Conservation (phyloP, 1,140 invertebrate genomes). For the Drosophila tropicalis region DNA sequence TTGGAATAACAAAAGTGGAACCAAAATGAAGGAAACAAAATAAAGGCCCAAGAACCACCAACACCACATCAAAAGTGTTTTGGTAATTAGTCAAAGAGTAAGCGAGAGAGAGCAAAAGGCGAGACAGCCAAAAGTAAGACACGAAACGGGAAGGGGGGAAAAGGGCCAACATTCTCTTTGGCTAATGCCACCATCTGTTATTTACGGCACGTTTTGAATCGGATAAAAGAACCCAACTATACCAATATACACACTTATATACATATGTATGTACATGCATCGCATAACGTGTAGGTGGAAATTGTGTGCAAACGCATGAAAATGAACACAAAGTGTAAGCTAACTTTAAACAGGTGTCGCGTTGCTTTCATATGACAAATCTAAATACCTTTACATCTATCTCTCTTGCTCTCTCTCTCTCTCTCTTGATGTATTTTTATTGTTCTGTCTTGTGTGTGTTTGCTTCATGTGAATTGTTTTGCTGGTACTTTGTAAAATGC, state of each 20-base stretch:
- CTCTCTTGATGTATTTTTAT: neutral
- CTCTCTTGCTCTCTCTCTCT: neutral
- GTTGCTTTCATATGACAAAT: neutral
- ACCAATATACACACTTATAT: neutral
- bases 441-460: constrained; percentile 15
- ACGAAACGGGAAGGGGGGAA: too few relatives aligned
- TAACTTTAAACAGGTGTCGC: constrained; percentile 31
- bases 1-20: constrained; percentile 30
- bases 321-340: constrained; percentile 5
- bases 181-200: constrained; percentile 13
- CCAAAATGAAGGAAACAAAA: constrained; percentile 8
- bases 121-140: too few relatives aligned
- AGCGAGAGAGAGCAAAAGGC: too few relatives aligned
- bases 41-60: neutral
- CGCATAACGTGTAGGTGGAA: neutral
- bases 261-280: too few relatives aligned
- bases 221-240: neutral
- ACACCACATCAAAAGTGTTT: constrained; percentile 15
- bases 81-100: constrained; percentile 23
- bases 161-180: neutral
- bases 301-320: constrained; percentile 8
- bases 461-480: constrained; percentile 6
- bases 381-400: neutral
- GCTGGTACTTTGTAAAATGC: constrained; percentile 3
- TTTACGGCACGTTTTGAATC: constrained; percentile 22